Percentiles rank a stretch among this genome's conserved stretches.
Conservation (phyloP, 2,888 invertebrate genomes). For the Drosophila maculinotata region DNA sequence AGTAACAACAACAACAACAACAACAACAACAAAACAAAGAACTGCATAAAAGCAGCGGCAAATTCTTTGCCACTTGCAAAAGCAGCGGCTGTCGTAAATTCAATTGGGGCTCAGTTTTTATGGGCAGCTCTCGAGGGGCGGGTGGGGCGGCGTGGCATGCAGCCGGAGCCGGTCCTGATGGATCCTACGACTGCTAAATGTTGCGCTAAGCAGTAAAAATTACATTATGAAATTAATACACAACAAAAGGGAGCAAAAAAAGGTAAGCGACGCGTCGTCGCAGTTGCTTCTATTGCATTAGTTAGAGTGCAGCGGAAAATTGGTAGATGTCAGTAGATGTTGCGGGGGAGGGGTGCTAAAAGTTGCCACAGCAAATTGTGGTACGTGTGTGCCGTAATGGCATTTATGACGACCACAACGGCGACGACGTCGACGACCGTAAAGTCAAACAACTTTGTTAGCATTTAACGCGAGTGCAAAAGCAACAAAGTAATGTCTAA, state of each 20-base stretch:
- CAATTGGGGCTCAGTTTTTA: constrained; percentile 45
- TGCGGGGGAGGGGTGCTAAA: too few relatives aligned
- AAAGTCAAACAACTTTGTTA: constrained; percentile 66
- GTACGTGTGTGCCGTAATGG: constrained; percentile 52
- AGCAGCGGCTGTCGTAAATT: constrained; percentile 36
- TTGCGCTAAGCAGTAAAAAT: constrained; percentile 64
- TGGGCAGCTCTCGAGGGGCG: constrained; percentile 38
- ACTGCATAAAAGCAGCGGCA: constrained; percentile 29
- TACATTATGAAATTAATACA: constrained; percentile 67
- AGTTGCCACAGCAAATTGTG: constrained; percentile 10
- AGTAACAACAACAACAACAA: background rate
- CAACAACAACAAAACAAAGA: background rate
- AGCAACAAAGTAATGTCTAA: constrained; percentile 58
- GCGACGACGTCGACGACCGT: constrained; percentile 32
- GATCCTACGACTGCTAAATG: constrained; percentile 37
- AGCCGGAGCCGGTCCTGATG: constrained; percentile 22
- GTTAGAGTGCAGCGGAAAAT: constrained; percentile 44
- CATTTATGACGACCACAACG: constrained; percentile 49
- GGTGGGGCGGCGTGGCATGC: constrained; percentile 10
- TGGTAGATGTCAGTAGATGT: constrained; percentile 1
- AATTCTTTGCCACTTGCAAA: constrained; percentile 40
- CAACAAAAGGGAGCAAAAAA: constrained; percentile 37
- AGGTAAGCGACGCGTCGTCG: constrained; percentile 29
- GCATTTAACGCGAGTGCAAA: constrained; percentile 52
- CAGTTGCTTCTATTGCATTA: constrained; percentile 53